A percentile compares a stretch with the other conserved stretches of the same genome.
Conservation (phyloP, 2,888 invertebrate genomes). For the Tipula vernalis region DNA sequence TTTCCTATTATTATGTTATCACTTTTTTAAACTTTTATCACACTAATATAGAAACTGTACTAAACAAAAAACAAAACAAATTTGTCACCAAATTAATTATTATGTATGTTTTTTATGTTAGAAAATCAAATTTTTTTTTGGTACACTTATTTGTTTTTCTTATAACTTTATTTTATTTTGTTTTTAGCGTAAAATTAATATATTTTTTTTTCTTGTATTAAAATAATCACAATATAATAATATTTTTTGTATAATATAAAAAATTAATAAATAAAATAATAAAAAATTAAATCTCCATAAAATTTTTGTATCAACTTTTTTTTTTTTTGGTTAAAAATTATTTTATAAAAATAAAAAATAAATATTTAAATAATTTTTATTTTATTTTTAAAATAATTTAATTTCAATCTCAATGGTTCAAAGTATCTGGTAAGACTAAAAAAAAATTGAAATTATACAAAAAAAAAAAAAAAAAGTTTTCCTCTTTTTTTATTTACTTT, state of each 20-base stretch:
- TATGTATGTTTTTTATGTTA: background rate
- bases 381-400: constrained; percentile 6
- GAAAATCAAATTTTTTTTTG: background rate
- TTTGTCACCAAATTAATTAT: background rate
- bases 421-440: constrained; percentile 9
- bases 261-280: background rate
- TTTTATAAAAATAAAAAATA: background rate
- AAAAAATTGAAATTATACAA: background rate
- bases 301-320: background rate
- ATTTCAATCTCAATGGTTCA: background rate
- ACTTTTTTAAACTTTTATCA: background rate
- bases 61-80: background rate
- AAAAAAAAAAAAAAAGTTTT: background rate
- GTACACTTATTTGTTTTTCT: background rate
- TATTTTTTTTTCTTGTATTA: background rate
- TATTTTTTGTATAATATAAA: background rate
- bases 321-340: background rate
- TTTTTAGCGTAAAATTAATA: background rate
- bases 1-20: background rate
- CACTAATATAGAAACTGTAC: background rate
- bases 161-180: background rate
- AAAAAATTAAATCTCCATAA: background rate
- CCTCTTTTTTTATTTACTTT: background rate
- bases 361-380: background rate
- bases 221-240: background rate